These are phyloP conservation scores for Gymnodraco acuticeps DNA, from an alignment of 2,797 vertebrate genomes.

Conservation along the genomic window DNA sequence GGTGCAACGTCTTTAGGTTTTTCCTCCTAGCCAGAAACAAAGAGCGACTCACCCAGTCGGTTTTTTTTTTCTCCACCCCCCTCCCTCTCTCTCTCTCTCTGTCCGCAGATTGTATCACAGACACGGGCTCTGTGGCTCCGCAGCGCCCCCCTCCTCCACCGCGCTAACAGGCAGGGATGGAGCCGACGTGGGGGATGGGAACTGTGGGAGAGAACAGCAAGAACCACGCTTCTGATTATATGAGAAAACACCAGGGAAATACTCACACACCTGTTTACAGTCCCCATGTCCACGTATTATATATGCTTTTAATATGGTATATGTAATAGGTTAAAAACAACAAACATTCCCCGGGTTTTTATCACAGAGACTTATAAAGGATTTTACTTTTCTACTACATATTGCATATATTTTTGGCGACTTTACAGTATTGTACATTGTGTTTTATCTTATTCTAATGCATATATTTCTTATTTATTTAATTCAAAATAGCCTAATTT, in stretches of 20 bases:
- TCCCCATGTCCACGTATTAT: no score
- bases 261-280: no score
- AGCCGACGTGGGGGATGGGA: constrained; percentile 70
- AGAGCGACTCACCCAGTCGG: constrained; percentile 81
- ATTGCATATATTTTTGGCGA: no score
- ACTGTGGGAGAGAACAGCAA: neutral
- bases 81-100: constrained; percentile 8
- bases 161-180: constrained; percentile 52
- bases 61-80: constrained; percentile 72
- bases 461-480: no score
- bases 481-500: no score
- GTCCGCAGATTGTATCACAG: constrained; percentile 70
- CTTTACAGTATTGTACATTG: no score
- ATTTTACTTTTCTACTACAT: no score
- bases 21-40: constrained; percentile 86
- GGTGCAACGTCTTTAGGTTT: constrained; percentile 75
- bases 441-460: no score
- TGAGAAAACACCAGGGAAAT: neutral
- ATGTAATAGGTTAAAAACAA: no score
- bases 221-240: neutral
- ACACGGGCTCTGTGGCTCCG: constrained; percentile 56
- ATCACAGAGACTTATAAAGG: no score
- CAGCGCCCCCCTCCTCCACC: constrained; percentile 77
- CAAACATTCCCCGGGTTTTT: no score
- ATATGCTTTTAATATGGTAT: no score